These are phyloP conservation scores for Drosophila hydei DNA, from an alignment of 1,140 invertebrate genomes.

Conservation along the genomic window DNA sequence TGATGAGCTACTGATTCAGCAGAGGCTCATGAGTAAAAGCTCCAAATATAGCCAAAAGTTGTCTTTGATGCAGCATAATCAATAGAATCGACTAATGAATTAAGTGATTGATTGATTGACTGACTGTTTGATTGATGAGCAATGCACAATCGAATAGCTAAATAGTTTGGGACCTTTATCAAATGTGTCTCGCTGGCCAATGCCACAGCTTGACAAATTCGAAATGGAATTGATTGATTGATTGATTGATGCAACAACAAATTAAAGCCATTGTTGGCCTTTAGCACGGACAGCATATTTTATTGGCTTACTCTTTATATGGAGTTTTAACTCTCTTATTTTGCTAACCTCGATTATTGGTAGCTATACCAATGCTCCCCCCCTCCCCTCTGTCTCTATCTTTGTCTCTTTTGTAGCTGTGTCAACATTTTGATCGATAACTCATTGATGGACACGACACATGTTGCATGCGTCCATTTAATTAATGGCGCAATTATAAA, in stretches of 20 bases:
- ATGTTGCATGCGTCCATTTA: slow-evolving; percentile 57
- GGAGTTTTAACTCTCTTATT: background rate
- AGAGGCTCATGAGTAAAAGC: no score
- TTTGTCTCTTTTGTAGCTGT: background rate
- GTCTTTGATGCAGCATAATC: no score
- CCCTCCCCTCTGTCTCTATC: background rate
- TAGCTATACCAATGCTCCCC: background rate
- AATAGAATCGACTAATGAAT: no score
- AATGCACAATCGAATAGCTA: background rate
- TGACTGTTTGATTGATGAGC: background rate
- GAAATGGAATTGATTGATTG: background rate
- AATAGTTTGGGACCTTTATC: background rate
- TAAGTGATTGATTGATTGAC: background rate
- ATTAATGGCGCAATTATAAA: background rate
- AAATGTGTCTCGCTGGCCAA: no score
- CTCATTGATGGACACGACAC: slow-evolving; percentile 56
- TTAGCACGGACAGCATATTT: no score
- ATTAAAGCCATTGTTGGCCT: background rate
- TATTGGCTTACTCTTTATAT: no score
- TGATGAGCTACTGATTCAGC: no score
- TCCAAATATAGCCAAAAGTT: no score
- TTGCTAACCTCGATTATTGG: background rate
- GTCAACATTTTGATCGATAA: slow-evolving; percentile 19
- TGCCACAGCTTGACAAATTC: no score
- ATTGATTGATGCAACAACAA: background rate